Conservation (phyloP, 2,888 invertebrate genomes). For the Lycocerus yunnanus region DNA sequence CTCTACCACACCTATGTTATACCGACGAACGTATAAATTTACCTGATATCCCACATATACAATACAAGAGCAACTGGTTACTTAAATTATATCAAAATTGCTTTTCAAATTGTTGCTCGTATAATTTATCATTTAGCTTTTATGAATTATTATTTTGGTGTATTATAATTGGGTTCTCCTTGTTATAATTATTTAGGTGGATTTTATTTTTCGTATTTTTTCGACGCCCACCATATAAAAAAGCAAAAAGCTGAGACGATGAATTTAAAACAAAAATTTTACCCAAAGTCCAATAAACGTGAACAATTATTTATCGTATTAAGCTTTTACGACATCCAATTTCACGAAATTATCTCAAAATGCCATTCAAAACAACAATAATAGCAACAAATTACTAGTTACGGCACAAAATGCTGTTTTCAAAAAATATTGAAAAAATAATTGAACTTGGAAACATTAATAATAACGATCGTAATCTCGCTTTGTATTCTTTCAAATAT, state of each 20-base stretch:
- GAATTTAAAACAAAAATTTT: neutral
- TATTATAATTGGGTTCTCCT: conserved; percentile 31
- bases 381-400: conserved; percentile 18
- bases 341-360: neutral
- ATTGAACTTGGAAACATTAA: conserved; percentile 9
- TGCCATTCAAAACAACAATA: neutral
- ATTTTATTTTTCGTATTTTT: conserved; percentile 18
- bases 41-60: conserved; percentile 34
- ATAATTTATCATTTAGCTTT: conserved; percentile 31
- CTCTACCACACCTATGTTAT: conserved; percentile 33
- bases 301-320: neutral
- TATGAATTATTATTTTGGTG: conserved; percentile 32
- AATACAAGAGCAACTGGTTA: conserved; percentile 26
- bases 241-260: neutral
- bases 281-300: neutral
- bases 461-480: neutral
- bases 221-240: neutral
- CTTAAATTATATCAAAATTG: conserved; percentile 34
- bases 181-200: conserved; percentile 22
- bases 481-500: conserved; percentile 42
- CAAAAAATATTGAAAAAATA: conserved; percentile 32
- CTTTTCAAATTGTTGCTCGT: conserved; percentile 33
- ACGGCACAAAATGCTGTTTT: conserved; percentile 28
- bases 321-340: neutral
- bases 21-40: conserved; percentile 33